Base-by-base conservation (phyloP, 2,888 invertebrate genomes). In the Andrena praecox region DNA sequence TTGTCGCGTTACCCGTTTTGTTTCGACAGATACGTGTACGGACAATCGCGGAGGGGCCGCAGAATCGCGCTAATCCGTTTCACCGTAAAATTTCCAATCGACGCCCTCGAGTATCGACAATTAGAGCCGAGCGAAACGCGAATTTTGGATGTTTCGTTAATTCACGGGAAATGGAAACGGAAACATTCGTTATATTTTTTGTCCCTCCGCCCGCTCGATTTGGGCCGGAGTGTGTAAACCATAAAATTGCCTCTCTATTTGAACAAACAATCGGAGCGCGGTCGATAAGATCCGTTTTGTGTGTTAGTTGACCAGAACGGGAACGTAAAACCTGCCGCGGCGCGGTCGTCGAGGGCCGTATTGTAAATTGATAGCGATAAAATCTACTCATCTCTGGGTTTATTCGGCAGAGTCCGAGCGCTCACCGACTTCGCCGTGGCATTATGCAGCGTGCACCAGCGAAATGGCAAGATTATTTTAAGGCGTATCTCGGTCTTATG, bases 381-480 rank as follows among this genome's bases (percentile, higher is more conserved):
- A 88, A 88, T 88, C 88, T 87, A 70, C 84, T 88, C 82, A 77
- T 88, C 88, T 86, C 80, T 73, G 72, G 87, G 84, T 85, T 79
- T 84, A 82, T 83, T 83, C 80, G 83, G 74, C 73, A 16, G 68
- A 74, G 64, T 16, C 69, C 69, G 60, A 64, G 73, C 35, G 29
- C 29, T 72, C 59, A 31, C 42, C 24, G 73, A 52, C 33, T 48
- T 33, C 64, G 56, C 60, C 66, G 63, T 42, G 67, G 71, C 52
- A 66, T 70, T 82, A 77, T 85, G 85, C 80, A 73, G 62, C 72
- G 77, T n/a, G 77, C 75, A 78, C 84, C 84, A 68, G 85, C 83
- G 82, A 86, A 88, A 86, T 84, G 84, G 84, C 85, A 85, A 88
- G 88, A 88, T 88, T 88, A 88, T 88, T 88, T 88, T 84, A 88